Percentiles rank a stretch among this genome's conserved stretches.
phyloP scores from a whole-genome alignment of 2,797 vertebrate genomes.

The Brachymystax lenok region DNA sequence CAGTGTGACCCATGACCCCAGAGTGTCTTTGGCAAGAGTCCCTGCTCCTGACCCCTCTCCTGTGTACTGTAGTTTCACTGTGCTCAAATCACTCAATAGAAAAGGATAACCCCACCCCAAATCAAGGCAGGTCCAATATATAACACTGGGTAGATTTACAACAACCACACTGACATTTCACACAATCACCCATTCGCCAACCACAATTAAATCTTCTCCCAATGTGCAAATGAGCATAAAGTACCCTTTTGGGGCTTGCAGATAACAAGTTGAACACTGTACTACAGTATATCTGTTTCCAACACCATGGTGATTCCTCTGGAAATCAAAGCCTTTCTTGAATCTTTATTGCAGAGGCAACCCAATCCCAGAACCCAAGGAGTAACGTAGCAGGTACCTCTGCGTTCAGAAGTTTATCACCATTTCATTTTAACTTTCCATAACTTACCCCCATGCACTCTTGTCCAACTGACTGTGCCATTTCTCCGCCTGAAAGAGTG shows the following conservation, averaged over 20 bases:
- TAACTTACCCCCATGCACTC: constrained; percentile 46
- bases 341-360: constrained; percentile 98
- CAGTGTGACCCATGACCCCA: not conserved
- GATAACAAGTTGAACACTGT: not conserved
- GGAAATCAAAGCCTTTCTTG: constrained; percentile 69
- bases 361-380: constrained; percentile 94
- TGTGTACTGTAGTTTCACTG: not conserved
- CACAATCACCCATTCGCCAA: not conserved
- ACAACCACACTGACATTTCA: not conserved
- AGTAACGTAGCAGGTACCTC: constrained; percentile 94
- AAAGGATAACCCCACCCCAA: not conserved
- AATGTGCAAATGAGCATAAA: not conserved
- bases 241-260: not conserved
- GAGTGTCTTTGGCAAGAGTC: not conserved
- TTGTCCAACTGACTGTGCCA: constrained; percentile 45
- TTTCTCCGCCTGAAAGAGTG: constrained; percentile 66
- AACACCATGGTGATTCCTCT: constrained; percentile 5
- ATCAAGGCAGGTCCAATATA: not conserved
- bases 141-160: not conserved
- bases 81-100: not conserved
- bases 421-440: constrained; percentile 52
- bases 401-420: constrained; percentile 69
- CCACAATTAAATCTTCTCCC: not conserved
- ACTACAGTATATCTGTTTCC: constrained; percentile 4
- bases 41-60: constrained; percentile 11